Conservation (phyloP, 2,888 invertebrate species). For the Tachina lurida region DNA sequence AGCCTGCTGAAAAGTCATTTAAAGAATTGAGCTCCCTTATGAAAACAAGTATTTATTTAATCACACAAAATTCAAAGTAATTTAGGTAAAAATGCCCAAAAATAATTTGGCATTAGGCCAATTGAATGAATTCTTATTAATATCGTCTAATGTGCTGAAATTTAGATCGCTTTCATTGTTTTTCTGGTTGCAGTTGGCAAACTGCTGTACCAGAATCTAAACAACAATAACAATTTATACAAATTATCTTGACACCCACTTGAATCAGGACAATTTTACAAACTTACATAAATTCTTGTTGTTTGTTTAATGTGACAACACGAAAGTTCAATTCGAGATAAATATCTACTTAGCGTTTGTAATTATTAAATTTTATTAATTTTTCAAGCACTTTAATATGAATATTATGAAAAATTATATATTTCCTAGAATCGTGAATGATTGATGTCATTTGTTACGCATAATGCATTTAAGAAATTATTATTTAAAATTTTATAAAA, state of each 20-base stretch:
- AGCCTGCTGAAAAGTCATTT: neutral
- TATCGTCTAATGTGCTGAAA: neutral
- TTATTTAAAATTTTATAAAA: neutral
- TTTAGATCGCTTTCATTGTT: neutral
- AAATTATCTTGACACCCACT: slow-evolving; percentile 49
- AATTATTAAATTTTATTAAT: slow-evolving; percentile 35
- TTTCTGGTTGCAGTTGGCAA: slow-evolving; percentile 6
- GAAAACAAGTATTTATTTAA: neutral
- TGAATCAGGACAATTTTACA: slow-evolving; percentile 8
- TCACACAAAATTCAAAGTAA: neutral
- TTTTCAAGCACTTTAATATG: neutral
- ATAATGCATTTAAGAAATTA: neutral
- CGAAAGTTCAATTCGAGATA: neutral
- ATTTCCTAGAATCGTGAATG: neutral
- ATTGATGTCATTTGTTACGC: slow-evolving; percentile 8
- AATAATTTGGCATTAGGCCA: slow-evolving; percentile 45
- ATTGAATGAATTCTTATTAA: neutral
- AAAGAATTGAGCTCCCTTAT: neutral
- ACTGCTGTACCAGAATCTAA: slow-evolving; percentile 18
- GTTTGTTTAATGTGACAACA: slow-evolving; percentile 20
- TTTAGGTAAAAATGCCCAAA: neutral
- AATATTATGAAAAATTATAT: neutral
- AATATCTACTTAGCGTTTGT: neutral
- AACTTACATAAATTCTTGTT: slow-evolving; percentile 12
- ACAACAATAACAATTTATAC: slow-evolving; percentile 32